These are phyloP conservation scores for Nomada ruficornis DNA, from an alignment of 2,888 invertebrate genomes.

Conservation along the genomic window DNA sequence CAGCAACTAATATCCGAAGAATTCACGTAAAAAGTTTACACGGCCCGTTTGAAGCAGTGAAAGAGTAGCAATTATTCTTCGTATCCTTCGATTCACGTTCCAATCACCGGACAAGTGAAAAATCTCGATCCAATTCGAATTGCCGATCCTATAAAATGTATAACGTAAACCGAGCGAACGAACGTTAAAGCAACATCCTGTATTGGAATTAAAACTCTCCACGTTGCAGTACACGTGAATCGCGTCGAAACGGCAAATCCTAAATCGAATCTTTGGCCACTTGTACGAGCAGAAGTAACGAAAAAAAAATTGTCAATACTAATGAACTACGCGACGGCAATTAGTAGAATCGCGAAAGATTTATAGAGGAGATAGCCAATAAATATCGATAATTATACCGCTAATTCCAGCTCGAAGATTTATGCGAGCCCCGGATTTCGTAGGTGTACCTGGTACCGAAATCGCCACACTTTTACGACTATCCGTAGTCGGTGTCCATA, in stretches of 20 bases:
- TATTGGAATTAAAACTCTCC: background rate
- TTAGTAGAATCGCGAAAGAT: slow-evolving; percentile 9
- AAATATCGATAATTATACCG: slow-evolving; percentile 37
- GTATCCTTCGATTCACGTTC: background rate
- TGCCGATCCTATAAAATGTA: background rate
- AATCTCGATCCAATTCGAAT: background rate
- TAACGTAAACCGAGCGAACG: background rate
- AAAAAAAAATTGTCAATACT: background rate
- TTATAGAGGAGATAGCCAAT: slow-evolving; percentile 27
- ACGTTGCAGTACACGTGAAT: too few relatives aligned
- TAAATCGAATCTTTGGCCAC: background rate
- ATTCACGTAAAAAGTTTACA: too few relatives aligned
- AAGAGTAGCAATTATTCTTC: background rate
- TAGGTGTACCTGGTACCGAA: slow-evolving; percentile 34
- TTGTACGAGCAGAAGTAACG: background rate
- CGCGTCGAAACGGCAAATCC: background rate
- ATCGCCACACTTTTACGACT: slow-evolving; percentile 41
- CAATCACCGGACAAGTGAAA: background rate
- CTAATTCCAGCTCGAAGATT: slow-evolving; percentile 41
- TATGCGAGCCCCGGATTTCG: slow-evolving; percentile 31
- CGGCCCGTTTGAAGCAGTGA: too few relatives aligned
- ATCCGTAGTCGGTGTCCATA: slow-evolving; percentile 23
- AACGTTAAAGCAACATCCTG: background rate
- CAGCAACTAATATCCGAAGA: too few relatives aligned
- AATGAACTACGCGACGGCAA: background rate